These are phyloP conservation scores for Dryocosmus kuriphilus DNA, from an alignment of 2,888 invertebrate genomes.

Conservation along the genomic window DNA sequence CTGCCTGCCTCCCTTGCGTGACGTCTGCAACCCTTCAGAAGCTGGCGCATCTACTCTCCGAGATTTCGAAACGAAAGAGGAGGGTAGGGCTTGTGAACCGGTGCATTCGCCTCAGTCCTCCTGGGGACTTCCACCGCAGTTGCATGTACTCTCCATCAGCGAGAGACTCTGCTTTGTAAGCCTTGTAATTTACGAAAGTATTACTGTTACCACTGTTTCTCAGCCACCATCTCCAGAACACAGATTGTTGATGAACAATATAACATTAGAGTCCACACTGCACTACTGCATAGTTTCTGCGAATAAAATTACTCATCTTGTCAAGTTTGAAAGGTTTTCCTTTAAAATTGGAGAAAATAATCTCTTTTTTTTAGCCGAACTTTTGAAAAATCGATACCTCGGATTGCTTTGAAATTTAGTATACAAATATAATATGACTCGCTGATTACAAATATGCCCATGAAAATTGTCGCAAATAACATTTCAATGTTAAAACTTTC, in stretches of 20 bases:
- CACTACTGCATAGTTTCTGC: no score
- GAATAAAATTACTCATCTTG: no score
- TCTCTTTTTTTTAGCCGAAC: no score
- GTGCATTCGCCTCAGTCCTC: slow-evolving; percentile 60
- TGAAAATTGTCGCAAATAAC: no score
- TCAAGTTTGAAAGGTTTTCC: no score
- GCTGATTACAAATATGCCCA: no score
- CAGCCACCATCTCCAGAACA: neutral
- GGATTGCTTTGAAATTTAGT: no score
- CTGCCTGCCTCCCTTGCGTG: slow-evolving; percentile 50
- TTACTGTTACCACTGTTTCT: neutral
- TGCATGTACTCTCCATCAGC: slow-evolving; percentile 67
- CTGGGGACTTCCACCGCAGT: slow-evolving; percentile 64
- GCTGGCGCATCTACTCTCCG: slow-evolving; percentile 67
- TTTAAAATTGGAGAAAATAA: no score
- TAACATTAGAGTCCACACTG: neutral
- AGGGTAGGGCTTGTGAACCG: slow-evolving; percentile 59
- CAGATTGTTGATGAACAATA: neutral
- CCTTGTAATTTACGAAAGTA: slow-evolving; percentile 30
- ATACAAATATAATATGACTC: no score
- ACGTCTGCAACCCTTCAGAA: slow-evolving; percentile 63
- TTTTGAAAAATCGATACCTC: no score
- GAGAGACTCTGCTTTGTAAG: slow-evolving; percentile 56
- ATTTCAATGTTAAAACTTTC: no score
- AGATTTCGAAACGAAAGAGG: slow-evolving; percentile 74